A percentile compares a stretch with the other conserved stretches of the same genome.
Conservation (phyloP, 2,888 invertebrate genomes). For the Anorthoa munda region DNA sequence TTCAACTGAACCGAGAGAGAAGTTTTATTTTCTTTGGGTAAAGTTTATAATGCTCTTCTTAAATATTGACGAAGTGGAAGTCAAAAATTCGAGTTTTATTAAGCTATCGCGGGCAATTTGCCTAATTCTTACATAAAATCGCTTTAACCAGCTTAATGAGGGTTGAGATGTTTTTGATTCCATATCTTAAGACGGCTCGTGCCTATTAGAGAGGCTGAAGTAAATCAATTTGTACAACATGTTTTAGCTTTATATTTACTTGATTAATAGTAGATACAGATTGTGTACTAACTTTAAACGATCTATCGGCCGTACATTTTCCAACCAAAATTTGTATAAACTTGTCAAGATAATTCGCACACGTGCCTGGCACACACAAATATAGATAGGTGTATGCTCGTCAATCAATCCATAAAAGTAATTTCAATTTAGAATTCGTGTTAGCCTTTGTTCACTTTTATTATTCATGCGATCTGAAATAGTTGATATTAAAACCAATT, state of each 20-base stretch:
- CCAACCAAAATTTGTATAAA: constrained; percentile 22
- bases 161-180: constrained; percentile 58
- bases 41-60: constrained; percentile 67
- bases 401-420: constrained; percentile 45
- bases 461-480: constrained; percentile 39
- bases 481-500: constrained; percentile 68
- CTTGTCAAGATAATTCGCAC: constrained; percentile 15
- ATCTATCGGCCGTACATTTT: background rate
- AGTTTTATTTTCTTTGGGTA: constrained; percentile 73
- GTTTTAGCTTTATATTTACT: background rate
- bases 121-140: constrained; percentile 53
- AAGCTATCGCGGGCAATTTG: constrained; percentile 61
- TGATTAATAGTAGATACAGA: background rate
- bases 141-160: constrained; percentile 54
- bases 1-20: constrained; percentile 62
- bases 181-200: constrained; percentile 13
- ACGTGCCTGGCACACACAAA: background rate
- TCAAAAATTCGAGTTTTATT: constrained; percentile 70
- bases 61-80: constrained; percentile 70
- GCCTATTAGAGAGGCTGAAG: background rate
- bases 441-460: constrained; percentile 35
- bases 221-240: constrained; percentile 31
- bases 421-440: constrained; percentile 55
- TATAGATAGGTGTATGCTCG: background rate
- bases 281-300: background rate